Base-by-base conservation (phyloP, 2,797 vertebrate genomes). In the Tapera naevia region DNA sequence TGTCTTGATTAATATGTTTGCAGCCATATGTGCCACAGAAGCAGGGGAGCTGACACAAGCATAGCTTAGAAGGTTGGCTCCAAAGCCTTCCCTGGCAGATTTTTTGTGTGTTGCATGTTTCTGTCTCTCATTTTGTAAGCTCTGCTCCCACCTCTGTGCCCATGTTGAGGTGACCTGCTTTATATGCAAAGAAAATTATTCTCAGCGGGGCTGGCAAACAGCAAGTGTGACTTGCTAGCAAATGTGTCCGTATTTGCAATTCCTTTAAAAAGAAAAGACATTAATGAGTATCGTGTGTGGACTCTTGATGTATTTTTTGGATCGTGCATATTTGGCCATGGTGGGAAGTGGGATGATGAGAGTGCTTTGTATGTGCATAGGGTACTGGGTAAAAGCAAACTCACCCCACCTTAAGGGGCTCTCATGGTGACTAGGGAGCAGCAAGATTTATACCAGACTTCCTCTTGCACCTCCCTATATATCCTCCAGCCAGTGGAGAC, bases 391-490 rank as follows among this genome's bases (percentile, higher is more conserved):
- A 61, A 37, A 37, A 60, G 45, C 16, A 23, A 53, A 85, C 14
- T 84, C 58, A 32, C 24, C 13, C 33, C 13, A 3, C 0, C 0
- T 37, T 0, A 0, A 33, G 66, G 18, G 51, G 7, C 69, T 83
- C 6, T 71, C 5, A 0, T 32, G 24, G 37, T 84, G n/a, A 7
- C 41, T 70, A 51, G 6, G 28, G n/a, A 66, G 28, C 41, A 61
- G 67, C 24, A 33, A 41, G 22, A n/a, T 76, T 58, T 19, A 27
- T 43, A 53, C 24, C 27, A 43, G 48, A 27, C 21, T 51, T 73
- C 33, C 45, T 75, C 3, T 85, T 53, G 37, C 30, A 41, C 19
- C 43, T 89, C 24, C 27, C 37, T 73, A 32, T 56, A 33, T 56
- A 0, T 70, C 35, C 9, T 75, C 13, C 48, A 67, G 32, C 19